Conservation (phyloP, 2,888 invertebrate genomes). For the Dicycla oo region DNA sequence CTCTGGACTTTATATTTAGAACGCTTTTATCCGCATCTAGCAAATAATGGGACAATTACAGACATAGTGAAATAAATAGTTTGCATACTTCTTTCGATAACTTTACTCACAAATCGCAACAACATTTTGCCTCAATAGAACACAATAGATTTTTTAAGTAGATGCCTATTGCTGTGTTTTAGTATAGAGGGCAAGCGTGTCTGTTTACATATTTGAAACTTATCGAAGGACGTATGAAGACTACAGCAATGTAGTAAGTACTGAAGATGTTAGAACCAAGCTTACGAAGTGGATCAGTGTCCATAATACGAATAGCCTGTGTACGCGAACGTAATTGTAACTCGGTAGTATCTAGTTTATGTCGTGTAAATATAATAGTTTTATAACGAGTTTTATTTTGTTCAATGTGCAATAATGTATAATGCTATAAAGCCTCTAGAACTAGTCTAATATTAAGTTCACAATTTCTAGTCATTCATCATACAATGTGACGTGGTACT, state of each 20-base stretch:
- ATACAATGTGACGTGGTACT: constrained; percentile 54
- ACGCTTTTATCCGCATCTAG: constrained; percentile 50
- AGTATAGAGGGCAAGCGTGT: background rate
- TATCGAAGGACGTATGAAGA: constrained; percentile 31
- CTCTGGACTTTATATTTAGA: constrained; percentile 55
- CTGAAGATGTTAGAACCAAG: constrained; percentile 54
- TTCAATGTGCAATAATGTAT: constrained; percentile 72
- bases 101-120: background rate
- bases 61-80: constrained; percentile 42
- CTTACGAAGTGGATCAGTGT: constrained; percentile 61
- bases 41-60: constrained; percentile 32
- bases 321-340: constrained; percentile 52
- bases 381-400: constrained; percentile 51
- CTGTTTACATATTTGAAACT: background rate
- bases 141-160: constrained; percentile 3
- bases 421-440: constrained; percentile 60
- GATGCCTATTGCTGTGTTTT: background rate
- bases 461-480: constrained; percentile 70
- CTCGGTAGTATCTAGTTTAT: constrained; percentile 49
- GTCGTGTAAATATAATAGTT: constrained; percentile 56
- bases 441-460: constrained; percentile 53
- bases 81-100: constrained; percentile 44
- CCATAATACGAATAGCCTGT: constrained; percentile 49
- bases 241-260: constrained; percentile 25
- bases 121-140: constrained; percentile 7